Conservation (phyloP, 23 tunicate species). For the Styela clava region DNA sequence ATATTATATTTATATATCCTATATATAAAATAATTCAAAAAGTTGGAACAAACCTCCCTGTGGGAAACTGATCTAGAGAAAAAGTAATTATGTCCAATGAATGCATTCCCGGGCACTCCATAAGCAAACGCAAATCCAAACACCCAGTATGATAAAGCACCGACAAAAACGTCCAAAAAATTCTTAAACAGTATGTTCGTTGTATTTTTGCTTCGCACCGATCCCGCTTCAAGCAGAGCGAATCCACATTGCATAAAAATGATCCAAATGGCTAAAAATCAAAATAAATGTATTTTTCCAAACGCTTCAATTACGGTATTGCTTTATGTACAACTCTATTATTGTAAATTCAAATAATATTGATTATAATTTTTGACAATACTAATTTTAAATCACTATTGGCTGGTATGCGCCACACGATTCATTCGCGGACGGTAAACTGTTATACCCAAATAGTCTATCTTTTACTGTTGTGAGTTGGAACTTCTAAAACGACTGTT, state of each 20-base stretch:
- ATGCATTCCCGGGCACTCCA: conserved; percentile 73
- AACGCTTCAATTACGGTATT: no score
- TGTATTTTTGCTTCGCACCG: conserved; percentile 68
- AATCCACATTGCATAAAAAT: conserved; percentile 77
- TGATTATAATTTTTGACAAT: no score
- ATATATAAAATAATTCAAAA: no score
- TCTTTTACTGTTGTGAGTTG: no score
- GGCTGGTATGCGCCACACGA: no score
- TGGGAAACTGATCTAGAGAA: conserved; percentile 37
- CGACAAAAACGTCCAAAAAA: conserved; percentile 61
- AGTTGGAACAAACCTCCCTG: neutral
- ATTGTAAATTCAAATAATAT: no score
- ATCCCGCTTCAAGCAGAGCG: conserved; percentile 77
- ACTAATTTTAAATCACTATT: no score
- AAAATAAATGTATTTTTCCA: neutral
- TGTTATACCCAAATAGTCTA: no score
- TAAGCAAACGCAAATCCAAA: conserved; percentile 91
- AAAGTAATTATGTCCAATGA: conserved; percentile 73
- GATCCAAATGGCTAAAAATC: conserved; percentile 14
- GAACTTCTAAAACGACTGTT: no score
- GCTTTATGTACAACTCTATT: no score
- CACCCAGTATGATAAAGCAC: conserved; percentile 65
- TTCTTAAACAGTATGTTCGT: conserved; percentile 68
- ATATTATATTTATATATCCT: no score
- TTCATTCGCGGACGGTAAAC: no score